These are phyloP conservation scores for Leucoraja erinaceus DNA, from an alignment of 2,113 vertebrate species.

Conservation along the genomic window DNA sequence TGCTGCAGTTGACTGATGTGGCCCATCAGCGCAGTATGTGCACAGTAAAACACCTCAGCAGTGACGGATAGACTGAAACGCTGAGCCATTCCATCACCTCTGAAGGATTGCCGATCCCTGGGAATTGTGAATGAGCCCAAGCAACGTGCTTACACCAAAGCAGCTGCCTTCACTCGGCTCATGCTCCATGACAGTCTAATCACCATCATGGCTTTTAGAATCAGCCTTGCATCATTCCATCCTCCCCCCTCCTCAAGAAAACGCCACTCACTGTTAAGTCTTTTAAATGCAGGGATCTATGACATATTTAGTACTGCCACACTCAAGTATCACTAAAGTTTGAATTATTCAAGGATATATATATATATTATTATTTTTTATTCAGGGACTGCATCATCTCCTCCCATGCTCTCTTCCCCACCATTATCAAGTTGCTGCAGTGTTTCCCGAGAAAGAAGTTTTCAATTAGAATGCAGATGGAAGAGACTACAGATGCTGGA, in stretches of 20 bases:
- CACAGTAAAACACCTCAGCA: conserved; percentile 72
- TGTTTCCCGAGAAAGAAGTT: background rate
- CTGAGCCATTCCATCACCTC: conserved; percentile 57
- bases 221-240: background rate
- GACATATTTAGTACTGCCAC: background rate
- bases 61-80: conserved; percentile 64
- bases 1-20: conserved; percentile 65
- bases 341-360: background rate
- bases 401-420: background rate
- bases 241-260: background rate
- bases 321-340: background rate
- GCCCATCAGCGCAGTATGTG: conserved; percentile 65
- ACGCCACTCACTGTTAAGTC: background rate
- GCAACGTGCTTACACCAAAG: conserved; percentile 37
- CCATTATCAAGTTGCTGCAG: too few species aligned
- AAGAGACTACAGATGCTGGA: too few species aligned
- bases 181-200: background rate
- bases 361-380: background rate
- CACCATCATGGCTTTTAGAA: background rate
- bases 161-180: conserved; percentile 22
- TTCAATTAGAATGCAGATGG: background rate
- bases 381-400: background rate
- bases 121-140: conserved; percentile 54
- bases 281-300: background rate
- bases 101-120: conserved; percentile 54